phyloP scores from a whole-genome alignment of 2,888 invertebrate genomes.

The Pachycephus smyrnensis region DNA sequence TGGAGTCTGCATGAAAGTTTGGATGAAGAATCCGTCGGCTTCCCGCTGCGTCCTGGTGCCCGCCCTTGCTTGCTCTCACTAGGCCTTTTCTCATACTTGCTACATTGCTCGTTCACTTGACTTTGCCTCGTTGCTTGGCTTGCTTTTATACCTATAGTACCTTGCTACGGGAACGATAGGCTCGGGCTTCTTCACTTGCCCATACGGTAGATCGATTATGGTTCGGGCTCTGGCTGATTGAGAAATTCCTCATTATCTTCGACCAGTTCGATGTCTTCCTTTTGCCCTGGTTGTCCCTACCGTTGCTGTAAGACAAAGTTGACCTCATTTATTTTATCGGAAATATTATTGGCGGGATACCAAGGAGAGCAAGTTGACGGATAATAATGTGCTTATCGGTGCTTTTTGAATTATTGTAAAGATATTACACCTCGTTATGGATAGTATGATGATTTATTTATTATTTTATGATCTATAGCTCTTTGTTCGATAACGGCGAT shows the following conservation, averaged over 20 bases:
- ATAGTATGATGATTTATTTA: too few relatives aligned
- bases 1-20: slow-evolving; percentile 47
- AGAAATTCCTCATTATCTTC: slow-evolving; percentile 31
- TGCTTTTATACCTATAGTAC: not conserved
- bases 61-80: not conserved
- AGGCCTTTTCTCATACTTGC: not conserved
- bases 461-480: not conserved
- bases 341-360: not conserved
- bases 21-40: slow-evolving; percentile 26
- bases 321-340: not conserved
- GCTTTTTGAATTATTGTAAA: not conserved
- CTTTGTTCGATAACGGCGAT: not conserved
- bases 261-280: slow-evolving; percentile 8
- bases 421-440: too few relatives aligned
- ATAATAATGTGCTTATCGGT: not conserved
- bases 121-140: not conserved
- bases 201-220: slow-evolving; percentile 45
- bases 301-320: not conserved
- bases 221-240: slow-evolving; percentile 18
- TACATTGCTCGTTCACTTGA: not conserved
- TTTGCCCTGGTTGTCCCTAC: not conserved
- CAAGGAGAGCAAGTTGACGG: not conserved
- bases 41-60: slow-evolving; percentile 38
- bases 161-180: slow-evolving; percentile 23
- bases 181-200: slow-evolving; percentile 38